Evolutionary conservation across 2,888 invertebrate genomes (phyloP).

Genomic region (Cosmopolites sordidus): DNA sequence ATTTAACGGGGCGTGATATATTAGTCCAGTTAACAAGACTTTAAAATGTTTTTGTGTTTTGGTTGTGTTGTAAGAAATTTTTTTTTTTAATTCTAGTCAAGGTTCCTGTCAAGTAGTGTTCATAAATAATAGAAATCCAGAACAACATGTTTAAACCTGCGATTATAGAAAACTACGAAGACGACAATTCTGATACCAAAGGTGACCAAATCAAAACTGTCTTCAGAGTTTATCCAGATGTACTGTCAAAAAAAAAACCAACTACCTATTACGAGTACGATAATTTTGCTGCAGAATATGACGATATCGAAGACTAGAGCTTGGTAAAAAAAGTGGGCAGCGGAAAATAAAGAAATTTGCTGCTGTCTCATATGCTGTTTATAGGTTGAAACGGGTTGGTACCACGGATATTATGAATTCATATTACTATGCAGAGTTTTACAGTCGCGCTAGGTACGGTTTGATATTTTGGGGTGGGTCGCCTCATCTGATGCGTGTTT

Average conservation of each 20-base stretch:
- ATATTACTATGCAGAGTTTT: too few relatives aligned
- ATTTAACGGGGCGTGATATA: too few relatives aligned
- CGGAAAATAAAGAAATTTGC: conserved; percentile 49
- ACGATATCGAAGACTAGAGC: conserved; percentile 41
- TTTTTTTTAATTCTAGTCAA: conserved; percentile 11
- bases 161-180: conserved; percentile 20
- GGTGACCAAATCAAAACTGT: conserved; percentile 35
- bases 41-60: too few relatives aligned
- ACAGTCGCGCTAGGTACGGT: too few relatives aligned
- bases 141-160: conserved; percentile 21
- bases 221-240: conserved; percentile 43
- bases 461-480: too few relatives aligned
- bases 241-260: conserved; percentile 39
- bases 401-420: too few relatives aligned
- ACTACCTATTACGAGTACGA: conserved; percentile 45
- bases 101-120: conserved; percentile 11
- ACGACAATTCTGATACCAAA: conserved; percentile 28
- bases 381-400: too few relatives aligned
- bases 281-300: conserved; percentile 37
- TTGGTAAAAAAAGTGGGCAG: conserved; percentile 44
- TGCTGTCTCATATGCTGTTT: too few relatives aligned
- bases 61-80: too few relatives aligned
- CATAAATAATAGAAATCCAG: not conserved
- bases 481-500: too few relatives aligned
- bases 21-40: too few relatives aligned